phyloP scores from a whole-genome alignment of 1,140 invertebrate species.

The Drosophila baimaii region DNA sequence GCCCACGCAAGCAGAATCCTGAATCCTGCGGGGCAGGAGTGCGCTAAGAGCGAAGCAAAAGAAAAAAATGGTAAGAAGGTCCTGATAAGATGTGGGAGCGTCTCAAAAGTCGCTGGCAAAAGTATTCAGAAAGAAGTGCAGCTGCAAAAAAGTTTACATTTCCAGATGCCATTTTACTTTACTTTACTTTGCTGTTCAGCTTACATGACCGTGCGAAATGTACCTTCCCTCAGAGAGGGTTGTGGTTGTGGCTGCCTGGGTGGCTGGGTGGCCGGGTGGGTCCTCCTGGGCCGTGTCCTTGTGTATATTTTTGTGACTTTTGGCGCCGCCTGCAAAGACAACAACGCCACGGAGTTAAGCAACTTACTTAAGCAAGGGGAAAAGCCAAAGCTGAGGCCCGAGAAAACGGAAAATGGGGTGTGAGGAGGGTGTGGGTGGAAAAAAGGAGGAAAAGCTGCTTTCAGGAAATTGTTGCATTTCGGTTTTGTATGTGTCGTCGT shows the following conservation, averaged over 20 bases:
- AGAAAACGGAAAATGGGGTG: conserved; percentile 18
- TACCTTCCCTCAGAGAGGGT: conserved; percentile 29
- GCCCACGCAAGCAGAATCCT: conserved; percentile 49
- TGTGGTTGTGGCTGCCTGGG: no score
- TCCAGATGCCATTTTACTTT: conserved; percentile 79
- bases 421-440: no score
- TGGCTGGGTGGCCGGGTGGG: no score
- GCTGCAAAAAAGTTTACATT: conserved; percentile 78
- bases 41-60: conserved; percentile 1
- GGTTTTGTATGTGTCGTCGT: conserved; percentile 46
- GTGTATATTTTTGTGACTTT: conserved; percentile 63
- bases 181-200: conserved; percentile 73
- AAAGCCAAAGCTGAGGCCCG: conserved; percentile 17
- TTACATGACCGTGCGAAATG: conserved; percentile 51
- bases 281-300: conserved; percentile 29
- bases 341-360: conserved; percentile 71
- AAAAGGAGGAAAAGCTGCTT: conserved; percentile 52
- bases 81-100: conserved; percentile 15
- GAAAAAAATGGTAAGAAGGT: conserved; percentile 3
- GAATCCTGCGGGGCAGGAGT: conserved; percentile 6
- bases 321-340: conserved; percentile 78
- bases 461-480: conserved; percentile 82
- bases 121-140: conserved; percentile 81
- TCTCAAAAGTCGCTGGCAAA: conserved; percentile 73
- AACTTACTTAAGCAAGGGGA: conserved; percentile 71